These are phyloP conservation scores for Pyrgus malvae DNA, from an alignment of 2,888 invertebrate genomes.

Conservation along the genomic window DNA sequence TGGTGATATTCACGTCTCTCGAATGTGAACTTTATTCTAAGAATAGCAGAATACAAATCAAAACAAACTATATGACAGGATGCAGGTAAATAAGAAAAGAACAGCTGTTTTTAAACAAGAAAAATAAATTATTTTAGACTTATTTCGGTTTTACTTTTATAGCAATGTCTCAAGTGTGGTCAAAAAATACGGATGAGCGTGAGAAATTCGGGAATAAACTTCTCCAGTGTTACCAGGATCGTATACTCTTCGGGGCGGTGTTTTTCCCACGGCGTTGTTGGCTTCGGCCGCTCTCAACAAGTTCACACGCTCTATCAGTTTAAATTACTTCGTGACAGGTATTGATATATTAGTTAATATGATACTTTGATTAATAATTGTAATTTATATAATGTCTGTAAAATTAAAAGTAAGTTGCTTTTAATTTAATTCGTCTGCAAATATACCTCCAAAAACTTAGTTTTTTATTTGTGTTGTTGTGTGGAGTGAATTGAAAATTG, in stretches of 20 bases:
- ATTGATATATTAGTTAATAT: background rate
- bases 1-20: background rate
- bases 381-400: too few species aligned
- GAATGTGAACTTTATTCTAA: constrained; percentile 30
- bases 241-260: constrained; percentile 48
- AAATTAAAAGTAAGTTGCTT: too few species aligned
- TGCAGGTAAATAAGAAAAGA: constrained; percentile 53
- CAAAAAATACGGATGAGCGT: constrained; percentile 68
- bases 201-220: constrained; percentile 80
- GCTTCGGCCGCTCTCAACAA: constrained; percentile 37
- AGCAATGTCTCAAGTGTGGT: constrained; percentile 51
- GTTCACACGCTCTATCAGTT: constrained; percentile 44
- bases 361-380: background rate
- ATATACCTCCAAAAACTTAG: background rate
- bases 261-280: constrained; percentile 57
- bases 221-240: constrained; percentile 72
- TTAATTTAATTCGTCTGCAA: too few species aligned
- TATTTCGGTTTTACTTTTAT: too few species aligned
- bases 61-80: constrained; percentile 33
- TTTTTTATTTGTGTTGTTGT: too few species aligned
- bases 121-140: constrained; percentile 37
- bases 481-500: background rate
- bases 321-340: background rate
- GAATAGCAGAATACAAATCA: constrained; percentile 4
- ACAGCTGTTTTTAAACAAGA: constrained; percentile 49